These are phyloP conservation scores for Aradophagus sp. DNA, from an alignment of 1,140 invertebrate species.

Conservation along the genomic window DNA sequence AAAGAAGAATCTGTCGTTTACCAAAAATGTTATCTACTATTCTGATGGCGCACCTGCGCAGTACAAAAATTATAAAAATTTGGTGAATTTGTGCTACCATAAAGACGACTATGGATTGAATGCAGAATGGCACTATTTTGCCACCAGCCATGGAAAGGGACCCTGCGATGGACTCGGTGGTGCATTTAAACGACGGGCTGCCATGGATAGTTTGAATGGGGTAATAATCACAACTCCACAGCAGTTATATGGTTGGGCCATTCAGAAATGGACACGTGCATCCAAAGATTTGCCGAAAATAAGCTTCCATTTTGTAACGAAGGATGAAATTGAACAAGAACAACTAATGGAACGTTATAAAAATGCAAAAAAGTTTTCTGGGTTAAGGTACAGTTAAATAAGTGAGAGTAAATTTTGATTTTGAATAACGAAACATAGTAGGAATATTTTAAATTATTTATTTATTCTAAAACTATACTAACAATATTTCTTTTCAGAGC, in stretches of 20 bases:
- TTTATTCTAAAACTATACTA: too few species aligned
- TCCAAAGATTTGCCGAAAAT: not conserved
- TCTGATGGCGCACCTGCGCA: slow-evolving; percentile 9
- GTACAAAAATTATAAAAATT: slow-evolving; percentile 55
- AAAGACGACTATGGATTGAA: slow-evolving; percentile 42
- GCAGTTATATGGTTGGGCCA: slow-evolving; percentile 8
- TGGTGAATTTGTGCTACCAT: slow-evolving; percentile 35
- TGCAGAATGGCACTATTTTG: slow-evolving; percentile 62
- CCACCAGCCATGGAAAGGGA: slow-evolving; percentile 61
- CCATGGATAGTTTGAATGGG: slow-evolving; percentile 19
- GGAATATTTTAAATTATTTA: too few species aligned
- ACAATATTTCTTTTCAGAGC: too few species aligned
- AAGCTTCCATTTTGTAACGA: slow-evolving; percentile 4
- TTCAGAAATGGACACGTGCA: slow-evolving; percentile 1
- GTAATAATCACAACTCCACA: slow-evolving; percentile 9
- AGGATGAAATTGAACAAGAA: slow-evolving; percentile 2
- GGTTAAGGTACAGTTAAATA: too few species aligned
- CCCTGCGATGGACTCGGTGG: slow-evolving; percentile 40
- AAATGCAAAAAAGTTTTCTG: too few species aligned
- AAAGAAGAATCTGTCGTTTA: slow-evolving; percentile 2
- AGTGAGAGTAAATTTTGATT: too few species aligned
- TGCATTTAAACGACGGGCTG: slow-evolving; percentile 7
- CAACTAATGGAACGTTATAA: too few species aligned
- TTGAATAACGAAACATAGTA: too few species aligned
- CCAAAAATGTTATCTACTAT: slow-evolving; percentile 9